Base-by-base conservation (phyloP, 2,113 vertebrate genomes). In the Amphiprion percula region DNA sequence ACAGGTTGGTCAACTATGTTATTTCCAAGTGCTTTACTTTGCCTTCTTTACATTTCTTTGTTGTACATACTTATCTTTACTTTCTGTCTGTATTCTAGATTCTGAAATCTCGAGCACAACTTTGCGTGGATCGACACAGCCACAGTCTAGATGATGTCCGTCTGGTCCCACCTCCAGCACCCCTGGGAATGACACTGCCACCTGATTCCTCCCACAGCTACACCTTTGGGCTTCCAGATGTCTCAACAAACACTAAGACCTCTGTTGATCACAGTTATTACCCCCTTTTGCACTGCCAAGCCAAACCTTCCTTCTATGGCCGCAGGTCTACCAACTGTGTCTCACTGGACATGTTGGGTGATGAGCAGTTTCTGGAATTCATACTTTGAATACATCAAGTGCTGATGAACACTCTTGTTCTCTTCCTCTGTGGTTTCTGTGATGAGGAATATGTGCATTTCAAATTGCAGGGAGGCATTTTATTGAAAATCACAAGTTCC, bases 241-340 rank as follows among this genome's bases (percentile, higher is more conserved):
- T 90, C 72, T 65, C 93, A 49, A 87, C 83, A 0, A 79, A 84
- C 64, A 58, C 85, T 56, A 87, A 87, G 79, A 80, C 49, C 10
- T 75, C 72, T 1, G 24, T 21, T 11, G 94, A 94, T 82, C 88
- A 85, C 0, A 88, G 88, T 56, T 93, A 94, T 37, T 92, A 91
- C 67, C 91, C 94, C 0, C 87, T 88, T 15, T 84, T 91, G 0
- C 93, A 94, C 77, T 94, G 89, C 85, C 92, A 93, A 79, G 90
- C 89, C 74, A 96, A 95, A 82, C 91, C 95, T 53, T 94, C 92
- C 33, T 95, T 96, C 82, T 94, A 92, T 1, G 94, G 94, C 60
- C 95, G 94, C 49, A 88, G 95, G 85, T 94, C 96, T 52, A 90
- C 87, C 77, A 95, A 96, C 91, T 95, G 95, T 87, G 92, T 96